Base-by-base conservation (phyloP, 2,888 invertebrate species). In the Artemia sinica region DNA sequence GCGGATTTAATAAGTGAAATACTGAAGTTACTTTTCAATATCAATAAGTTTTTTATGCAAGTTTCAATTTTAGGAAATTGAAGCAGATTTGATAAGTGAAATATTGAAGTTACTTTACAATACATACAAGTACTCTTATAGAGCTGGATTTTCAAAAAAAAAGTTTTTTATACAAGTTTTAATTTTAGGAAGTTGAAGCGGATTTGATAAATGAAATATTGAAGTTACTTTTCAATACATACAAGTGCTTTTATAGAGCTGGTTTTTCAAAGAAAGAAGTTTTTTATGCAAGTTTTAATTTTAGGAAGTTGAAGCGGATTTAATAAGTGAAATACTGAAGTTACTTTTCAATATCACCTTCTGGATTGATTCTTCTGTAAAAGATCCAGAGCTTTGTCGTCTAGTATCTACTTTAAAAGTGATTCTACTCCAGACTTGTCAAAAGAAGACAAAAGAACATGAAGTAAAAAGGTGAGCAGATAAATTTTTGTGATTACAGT, bases 281-380 rank as follows among this genome's bases (percentile, higher is more conserved):
- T 58, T 58, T 58, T 28, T 58, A 58, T n/a, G 8, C 14, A 58
- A 9, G 8, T 58, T 11, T 2, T 58, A 8, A 18, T 58, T 58
- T 10, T 58, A 58, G 63, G 63, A 58, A 18, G 63, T n/a, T 18
- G 63, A 58, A 28, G 63, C 63, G n/a, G 63, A 58, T 10, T 28
- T 58, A 10, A 58, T 58, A 9, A 18, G 14, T 58, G 63, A 58
- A 28, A 28, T 10, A 28, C 10, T 58, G 63, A 58, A 58, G 63
- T 18, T 58, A 8, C 2, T 58, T 58, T 58, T 58, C 63, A 58
- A 58, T 28, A 9, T 58, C 14, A 58, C 63, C 8, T 8, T 58
- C 63, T 18, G 28, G 63, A n/a, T 58, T 8, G 63, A 58, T 28
- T 58, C 63, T 8, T n/a, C n/a, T 8, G 9, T 58, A n/a, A n/a